Base-by-base conservation (phyloP, 2,888 invertebrate genomes). In the Aporophyla nigra region DNA sequence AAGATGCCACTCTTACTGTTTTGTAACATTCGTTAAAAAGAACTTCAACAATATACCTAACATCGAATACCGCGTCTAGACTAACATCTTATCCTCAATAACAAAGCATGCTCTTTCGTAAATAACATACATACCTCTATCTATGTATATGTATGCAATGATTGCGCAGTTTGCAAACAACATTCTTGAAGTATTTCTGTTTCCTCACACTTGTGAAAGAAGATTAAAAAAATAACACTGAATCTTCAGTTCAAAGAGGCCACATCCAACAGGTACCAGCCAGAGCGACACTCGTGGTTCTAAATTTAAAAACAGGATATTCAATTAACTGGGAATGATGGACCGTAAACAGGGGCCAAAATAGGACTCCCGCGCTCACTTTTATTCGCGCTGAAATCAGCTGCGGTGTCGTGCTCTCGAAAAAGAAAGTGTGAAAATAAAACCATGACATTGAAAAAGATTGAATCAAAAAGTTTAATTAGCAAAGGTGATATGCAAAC, bases 291-390 rank as follows among this genome's bases (percentile, higher is more conserved):
- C 86, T 85, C 88, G 88, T 88, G 91, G 86, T 86, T 92, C 93
- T 94, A 93, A 94, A 95, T 96, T 93, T 94, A 94, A 93, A 95
- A 94, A 92, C 95, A 95, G 96, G 96, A 96, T 93, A 95, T 96
- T 96, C 93, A 96, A 96, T 96, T 96, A 94, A 93, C 92, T 86
- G 90, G 91, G 92, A 93, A 94, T 93, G 95, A 95, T 95, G 94
- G 93, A 93, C 92, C 89, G 91, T 95, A 95, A 95, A 94, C 92
- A 95, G 95, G 94, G 93, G 94, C 93, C 91, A 92, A 96, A 96
- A 95, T 96, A 95, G 95, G 93, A 94, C 93, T 92, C 89, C 84
- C 87, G 90, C 74, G 93, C 91, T 93, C 94, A 94, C 91, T 93
- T 93, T 94, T 94, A 93, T 94, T 94, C 83, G 93, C 92, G 91